phyloP scores from a whole-genome alignment of 2,113 vertebrate species.

The Syngnathus typhle region DNA sequence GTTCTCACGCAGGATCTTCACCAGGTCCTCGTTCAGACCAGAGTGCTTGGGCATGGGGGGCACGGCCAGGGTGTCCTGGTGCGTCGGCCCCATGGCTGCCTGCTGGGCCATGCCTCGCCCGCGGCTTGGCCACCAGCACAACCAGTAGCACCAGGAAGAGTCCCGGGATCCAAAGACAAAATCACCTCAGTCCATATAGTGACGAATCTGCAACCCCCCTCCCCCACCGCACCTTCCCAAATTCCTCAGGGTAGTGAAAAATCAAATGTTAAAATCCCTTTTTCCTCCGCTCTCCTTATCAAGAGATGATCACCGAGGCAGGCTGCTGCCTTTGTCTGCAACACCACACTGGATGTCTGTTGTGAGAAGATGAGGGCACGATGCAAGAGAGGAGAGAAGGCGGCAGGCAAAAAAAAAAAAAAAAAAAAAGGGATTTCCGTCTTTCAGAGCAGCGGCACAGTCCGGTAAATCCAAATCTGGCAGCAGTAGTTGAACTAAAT shows the following conservation, averaged over 20 bases:
- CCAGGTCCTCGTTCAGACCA: slow-evolving; percentile 90
- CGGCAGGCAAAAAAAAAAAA: slow-evolving; percentile 15
- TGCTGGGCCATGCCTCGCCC: slow-evolving; percentile 88
- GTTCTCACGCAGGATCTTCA: slow-evolving; percentile 93
- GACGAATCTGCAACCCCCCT: slow-evolving; percentile 15
- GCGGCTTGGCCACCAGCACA: slow-evolving; percentile 45
- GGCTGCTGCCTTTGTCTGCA: slow-evolving; percentile 60
- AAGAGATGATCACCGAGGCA: slow-evolving; percentile 30
- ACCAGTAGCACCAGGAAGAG: slow-evolving; percentile 6
- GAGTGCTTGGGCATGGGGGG: slow-evolving; percentile 87
- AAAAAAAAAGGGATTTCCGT: slow-evolving; percentile 1
- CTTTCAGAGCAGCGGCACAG: slow-evolving; percentile 12
- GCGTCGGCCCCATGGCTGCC: slow-evolving; percentile 69
- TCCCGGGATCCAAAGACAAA: not conserved
- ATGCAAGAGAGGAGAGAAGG: slow-evolving; percentile 37
- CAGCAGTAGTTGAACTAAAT: slow-evolving; percentile 37
- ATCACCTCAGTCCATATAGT: slow-evolving; percentile 10
- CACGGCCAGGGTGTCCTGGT: slow-evolving; percentile 82
- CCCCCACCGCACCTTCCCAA: not conserved
- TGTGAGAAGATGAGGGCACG: slow-evolving; percentile 49
- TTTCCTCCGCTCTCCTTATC: slow-evolving; percentile 5
- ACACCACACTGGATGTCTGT: slow-evolving; percentile 57
- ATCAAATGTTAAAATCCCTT: slow-evolving; percentile 4
- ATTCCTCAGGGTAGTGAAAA: slow-evolving; percentile 20
- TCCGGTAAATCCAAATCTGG: slow-evolving; percentile 22